These are phyloP conservation scores for Chiloscyllium punctatum DNA, from an alignment of 2,797 vertebrate species.

Conservation along the genomic window DNA sequence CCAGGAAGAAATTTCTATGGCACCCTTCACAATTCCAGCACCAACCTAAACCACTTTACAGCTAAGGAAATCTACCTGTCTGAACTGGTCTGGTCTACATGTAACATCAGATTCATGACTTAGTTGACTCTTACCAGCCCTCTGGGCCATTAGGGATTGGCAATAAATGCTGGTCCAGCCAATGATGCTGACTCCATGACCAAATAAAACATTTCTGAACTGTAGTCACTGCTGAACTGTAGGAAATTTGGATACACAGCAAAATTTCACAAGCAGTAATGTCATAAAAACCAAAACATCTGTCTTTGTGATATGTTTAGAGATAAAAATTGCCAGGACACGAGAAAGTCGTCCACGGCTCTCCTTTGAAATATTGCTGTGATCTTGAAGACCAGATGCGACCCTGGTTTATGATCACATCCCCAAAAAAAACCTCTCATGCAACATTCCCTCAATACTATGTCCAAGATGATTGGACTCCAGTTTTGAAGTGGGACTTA, in stretches of 20 bases:
- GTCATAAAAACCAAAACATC: neutral
- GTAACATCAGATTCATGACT: too few species aligned
- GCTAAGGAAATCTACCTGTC: neutral
- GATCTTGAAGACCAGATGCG: neutral
- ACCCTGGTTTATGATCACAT: neutral
- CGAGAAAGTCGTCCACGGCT: neutral
- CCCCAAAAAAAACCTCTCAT: neutral
- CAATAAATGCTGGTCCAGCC: too few species aligned
- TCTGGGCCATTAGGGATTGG: too few species aligned
- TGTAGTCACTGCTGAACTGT: neutral
- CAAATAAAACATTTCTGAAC: neutral
- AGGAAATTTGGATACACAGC: neutral
- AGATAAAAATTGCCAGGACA: neutral
- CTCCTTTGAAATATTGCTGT: neutral
- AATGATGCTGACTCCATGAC: too few species aligned
- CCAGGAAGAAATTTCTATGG: neutral
- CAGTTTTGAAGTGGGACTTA: too few species aligned
- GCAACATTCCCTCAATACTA: neutral
- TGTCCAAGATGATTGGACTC: neutral
- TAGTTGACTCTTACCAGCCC: too few species aligned
- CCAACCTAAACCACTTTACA: neutral
- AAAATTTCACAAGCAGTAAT: neutral
- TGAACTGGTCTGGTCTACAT: too few species aligned
- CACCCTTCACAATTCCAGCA: neutral
- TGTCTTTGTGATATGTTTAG: neutral